phyloP scores from a whole-genome alignment of 2,113 vertebrate species.

The Mixornis gularis region DNA sequence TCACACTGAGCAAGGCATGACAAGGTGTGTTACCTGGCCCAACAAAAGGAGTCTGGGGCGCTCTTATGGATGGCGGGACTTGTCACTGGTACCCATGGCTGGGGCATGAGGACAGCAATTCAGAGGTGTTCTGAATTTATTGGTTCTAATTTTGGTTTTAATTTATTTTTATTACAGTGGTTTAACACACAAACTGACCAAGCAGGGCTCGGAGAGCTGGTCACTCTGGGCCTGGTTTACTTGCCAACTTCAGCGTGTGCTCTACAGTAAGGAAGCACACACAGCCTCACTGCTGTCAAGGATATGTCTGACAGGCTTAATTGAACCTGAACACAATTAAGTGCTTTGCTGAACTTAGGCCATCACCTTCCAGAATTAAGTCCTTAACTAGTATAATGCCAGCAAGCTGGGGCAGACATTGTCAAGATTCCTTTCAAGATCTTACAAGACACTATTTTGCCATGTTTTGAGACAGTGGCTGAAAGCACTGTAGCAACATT shows the following conservation, averaged over 20 bases:
- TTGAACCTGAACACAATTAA: background rate
- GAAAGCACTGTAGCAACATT: conserved; percentile 1
- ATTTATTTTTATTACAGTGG: background rate
- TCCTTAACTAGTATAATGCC: background rate
- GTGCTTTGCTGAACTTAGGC: conserved; percentile 10
- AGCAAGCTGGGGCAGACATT: background rate
- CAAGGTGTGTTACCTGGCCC: background rate
- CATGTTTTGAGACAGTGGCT: background rate
- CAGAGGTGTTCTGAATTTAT: background rate
- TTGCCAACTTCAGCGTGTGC: background rate
- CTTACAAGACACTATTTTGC: background rate
- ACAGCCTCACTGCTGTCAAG: background rate
- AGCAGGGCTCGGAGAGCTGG: conserved; percentile 11
- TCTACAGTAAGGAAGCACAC: background rate
- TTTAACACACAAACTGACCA: background rate
- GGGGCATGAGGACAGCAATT: background rate
- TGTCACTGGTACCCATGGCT: background rate
- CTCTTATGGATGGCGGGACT: background rate
- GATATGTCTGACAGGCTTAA: background rate
- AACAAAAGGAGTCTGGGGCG: background rate
- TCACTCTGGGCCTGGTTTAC: conserved; percentile 7
- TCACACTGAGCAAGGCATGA: background rate
- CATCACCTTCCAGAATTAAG: background rate
- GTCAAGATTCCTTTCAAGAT: background rate
- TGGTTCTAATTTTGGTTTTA: background rate